Conservation (phyloP, 2,888 invertebrate genomes). For the Chloroclystis v-ata region DNA sequence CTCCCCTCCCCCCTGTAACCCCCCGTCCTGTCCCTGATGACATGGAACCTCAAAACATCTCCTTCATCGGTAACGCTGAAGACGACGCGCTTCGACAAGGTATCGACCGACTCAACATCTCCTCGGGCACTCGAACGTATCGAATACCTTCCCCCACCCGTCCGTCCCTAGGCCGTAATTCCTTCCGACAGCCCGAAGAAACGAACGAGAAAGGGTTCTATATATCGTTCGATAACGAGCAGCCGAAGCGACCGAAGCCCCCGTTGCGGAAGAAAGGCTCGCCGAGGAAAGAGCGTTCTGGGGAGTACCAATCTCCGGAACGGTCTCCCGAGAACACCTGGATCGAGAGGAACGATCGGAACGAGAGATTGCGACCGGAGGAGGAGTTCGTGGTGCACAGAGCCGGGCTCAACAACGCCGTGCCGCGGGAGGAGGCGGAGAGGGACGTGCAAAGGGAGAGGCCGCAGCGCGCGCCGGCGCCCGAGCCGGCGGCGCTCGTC, state of each 20-base stretch:
- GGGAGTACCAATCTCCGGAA: conserved; percentile 53
- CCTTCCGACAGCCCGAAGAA: conserved; percentile 80
- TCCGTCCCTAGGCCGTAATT: conserved; percentile 83
- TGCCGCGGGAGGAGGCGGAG: conserved; percentile 29
- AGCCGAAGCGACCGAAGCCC: conserved; percentile 93
- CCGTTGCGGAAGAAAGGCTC: conserved; percentile 87
- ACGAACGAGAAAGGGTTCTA: conserved; percentile 91
- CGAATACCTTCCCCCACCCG: conserved; percentile 93
- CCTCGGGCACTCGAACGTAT: conserved; percentile 92
- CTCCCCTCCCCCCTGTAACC: conserved; percentile 71
- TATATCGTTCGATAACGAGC: conserved; percentile 93
- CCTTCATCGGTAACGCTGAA: conserved; percentile 88
- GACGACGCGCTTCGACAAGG: conserved; percentile 80
- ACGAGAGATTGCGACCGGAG: conserved; percentile 34
- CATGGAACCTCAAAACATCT: conserved; percentile 96
- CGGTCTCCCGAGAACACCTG: conserved; percentile 53
- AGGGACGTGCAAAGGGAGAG: conserved; percentile 47
- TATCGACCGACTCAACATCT: conserved; percentile 88
- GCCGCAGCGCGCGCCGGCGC: conserved; percentile 33
- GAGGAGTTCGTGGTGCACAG: conserved; percentile 46
- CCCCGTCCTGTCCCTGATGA: conserved; percentile 85
- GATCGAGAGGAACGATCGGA: conserved; percentile 34
- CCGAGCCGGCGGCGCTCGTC: conserved; percentile 63
- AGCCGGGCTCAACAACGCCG: conserved; percentile 32
- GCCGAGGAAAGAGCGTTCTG: conserved; percentile 83